Conservation (phyloP, 1,140 invertebrate species). For the Berghia stephanieae region DNA sequence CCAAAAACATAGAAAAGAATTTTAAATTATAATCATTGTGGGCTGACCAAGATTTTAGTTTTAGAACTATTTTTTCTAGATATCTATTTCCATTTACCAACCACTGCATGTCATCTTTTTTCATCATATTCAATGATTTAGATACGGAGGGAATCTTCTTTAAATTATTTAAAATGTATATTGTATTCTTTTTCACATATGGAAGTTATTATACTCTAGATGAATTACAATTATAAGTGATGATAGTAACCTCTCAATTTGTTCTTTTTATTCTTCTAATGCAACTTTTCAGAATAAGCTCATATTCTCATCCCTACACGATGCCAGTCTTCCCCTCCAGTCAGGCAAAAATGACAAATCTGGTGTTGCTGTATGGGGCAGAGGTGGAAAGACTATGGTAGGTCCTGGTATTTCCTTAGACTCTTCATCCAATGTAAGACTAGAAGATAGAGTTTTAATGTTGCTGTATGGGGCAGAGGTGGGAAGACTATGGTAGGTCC, state of each 20-base stretch:
- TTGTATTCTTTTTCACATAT: neutral
- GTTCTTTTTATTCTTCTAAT: slow-evolving; percentile 65
- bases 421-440: no score
- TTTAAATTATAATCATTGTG: no score
- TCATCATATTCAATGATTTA: neutral
- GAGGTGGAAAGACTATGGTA: slow-evolving; percentile 74
- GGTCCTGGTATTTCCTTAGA: no score
- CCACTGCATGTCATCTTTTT: no score
- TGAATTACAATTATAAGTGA: neutral
- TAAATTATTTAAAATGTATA: neutral
- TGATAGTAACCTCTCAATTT: neutral
- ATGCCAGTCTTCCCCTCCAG: slow-evolving; percentile 72
- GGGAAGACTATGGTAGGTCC: no score
- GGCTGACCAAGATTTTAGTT: neutral
- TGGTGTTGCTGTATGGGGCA: slow-evolving; percentile 77
- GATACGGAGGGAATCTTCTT: neutral
- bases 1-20: neutral
- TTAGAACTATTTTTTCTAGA: neutral
- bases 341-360: slow-evolving; percentile 76
- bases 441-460: no score
- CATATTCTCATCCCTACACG: slow-evolving; percentile 74
- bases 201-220: neutral
- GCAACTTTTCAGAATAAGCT: slow-evolving; percentile 70
- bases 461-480: no score
- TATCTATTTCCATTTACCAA: no score